Percentiles rank a stretch among this genome's conserved stretches.
Evolutionary conservation across 2,797 vertebrate species (phyloP).

Genomic region (Molossus alvarezi): DNA sequence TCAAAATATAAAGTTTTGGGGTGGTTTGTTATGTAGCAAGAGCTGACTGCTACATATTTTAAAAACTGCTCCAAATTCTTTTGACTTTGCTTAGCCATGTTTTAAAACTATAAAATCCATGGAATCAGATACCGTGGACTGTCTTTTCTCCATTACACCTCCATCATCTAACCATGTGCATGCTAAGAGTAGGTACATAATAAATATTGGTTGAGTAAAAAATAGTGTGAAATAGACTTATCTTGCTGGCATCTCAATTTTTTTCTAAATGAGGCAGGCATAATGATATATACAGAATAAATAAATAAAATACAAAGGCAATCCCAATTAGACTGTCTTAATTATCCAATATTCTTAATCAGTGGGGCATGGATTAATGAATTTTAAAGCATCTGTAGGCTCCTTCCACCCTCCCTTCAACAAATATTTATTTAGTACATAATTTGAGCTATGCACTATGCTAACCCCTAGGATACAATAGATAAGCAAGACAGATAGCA

Average conservation of each 20-base stretch:
- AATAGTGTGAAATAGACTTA: conserved; percentile 31
- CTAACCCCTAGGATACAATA: not conserved
- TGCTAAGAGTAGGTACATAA: not conserved
- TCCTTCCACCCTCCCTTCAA: conserved; percentile 7
- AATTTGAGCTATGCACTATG: conserved; percentile 18
- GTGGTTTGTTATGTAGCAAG: not conserved
- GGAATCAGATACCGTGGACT: not conserved
- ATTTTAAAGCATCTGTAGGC: conserved; percentile 62
- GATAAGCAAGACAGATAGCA: not conserved
- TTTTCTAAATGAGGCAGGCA: conserved; percentile 49
- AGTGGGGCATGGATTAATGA: conserved; percentile 69
- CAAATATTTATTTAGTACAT: conserved; percentile 73
- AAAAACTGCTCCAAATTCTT: conserved; percentile 4
- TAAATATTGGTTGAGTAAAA: conserved; percentile 43
- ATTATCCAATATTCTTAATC: conserved; percentile 78
- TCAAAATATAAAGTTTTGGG: not conserved
- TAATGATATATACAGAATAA: conserved; percentile 62
- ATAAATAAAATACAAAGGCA: conserved; percentile 66
- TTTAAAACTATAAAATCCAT: not conserved
- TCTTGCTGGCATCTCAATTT: not conserved
- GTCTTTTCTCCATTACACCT: not conserved
- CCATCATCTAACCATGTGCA: not conserved
- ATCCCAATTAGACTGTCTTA: conserved; percentile 68
- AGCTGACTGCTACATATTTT: conserved; percentile 1
- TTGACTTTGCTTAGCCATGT: not conserved